phyloP scores from a whole-genome alignment of 2,797 vertebrate genomes.

The Rhabdomys pumilio region DNA sequence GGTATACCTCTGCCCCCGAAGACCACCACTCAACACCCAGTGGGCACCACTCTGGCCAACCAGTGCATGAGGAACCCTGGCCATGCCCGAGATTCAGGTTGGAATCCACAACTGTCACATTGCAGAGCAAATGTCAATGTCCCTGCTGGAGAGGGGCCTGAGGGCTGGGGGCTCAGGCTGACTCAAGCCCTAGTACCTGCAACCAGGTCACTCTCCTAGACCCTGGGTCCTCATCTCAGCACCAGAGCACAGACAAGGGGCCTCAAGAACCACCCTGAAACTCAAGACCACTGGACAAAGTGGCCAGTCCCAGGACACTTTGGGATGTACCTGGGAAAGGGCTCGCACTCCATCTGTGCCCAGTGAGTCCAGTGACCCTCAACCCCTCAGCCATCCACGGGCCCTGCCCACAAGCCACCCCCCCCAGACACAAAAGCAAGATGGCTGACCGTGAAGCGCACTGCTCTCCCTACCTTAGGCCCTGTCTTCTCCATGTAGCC shows the following conservation, averaged over 20 bases:
- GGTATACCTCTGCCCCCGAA: neutral
- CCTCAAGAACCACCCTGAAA: neutral
- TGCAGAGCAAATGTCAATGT: too few species aligned
- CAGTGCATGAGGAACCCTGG: neutral
- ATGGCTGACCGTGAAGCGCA: neutral
- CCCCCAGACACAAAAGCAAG: neutral
- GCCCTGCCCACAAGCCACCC: neutral
- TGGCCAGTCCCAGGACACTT: too few species aligned
- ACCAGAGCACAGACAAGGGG: neutral
- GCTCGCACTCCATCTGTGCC: neutral
- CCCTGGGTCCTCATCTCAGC: neutral
- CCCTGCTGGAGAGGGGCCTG: neutral
- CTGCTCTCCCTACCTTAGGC: slow-evolving; percentile 92
- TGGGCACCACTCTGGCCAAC: neutral
- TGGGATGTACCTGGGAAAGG: too few species aligned
- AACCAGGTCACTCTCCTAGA: neutral
- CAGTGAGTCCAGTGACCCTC: neutral
- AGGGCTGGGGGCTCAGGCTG: neutral
- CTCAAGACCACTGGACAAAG: neutral
- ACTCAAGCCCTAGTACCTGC: neutral
- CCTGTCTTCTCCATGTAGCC: slow-evolving; percentile 99
- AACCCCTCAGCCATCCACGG: neutral
- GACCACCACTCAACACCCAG: neutral
- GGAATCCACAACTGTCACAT: too few species aligned
- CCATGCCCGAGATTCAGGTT: neutral